phyloP scores from a whole-genome alignment of 2,113 vertebrate genomes.

The Montifringilla adamsi region DNA sequence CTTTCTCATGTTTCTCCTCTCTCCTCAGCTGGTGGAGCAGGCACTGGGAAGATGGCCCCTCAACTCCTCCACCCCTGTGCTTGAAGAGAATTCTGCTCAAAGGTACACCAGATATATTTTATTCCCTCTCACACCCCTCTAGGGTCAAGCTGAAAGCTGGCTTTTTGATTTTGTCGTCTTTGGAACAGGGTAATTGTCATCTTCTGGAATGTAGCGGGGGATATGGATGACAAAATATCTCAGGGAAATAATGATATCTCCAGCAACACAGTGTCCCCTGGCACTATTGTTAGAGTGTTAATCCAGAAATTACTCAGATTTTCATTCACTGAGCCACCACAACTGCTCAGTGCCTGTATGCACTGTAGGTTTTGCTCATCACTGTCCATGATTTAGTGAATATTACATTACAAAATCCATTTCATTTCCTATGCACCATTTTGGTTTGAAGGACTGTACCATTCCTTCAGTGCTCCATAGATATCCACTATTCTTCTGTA shows the following conservation, averaged over 20 bases:
- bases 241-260: slow-evolving; percentile 58
- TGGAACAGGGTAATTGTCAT: slow-evolving; percentile 7
- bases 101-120: slow-evolving; percentile 15
- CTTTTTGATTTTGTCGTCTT: slow-evolving; percentile 45
- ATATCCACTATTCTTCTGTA: neutral
- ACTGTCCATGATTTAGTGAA: neutral
- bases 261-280: slow-evolving; percentile 50
- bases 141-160: slow-evolving; percentile 21
- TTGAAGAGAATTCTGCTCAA: neutral
- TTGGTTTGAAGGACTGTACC: neutral
- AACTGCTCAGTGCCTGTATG: neutral
- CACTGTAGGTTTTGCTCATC: neutral
- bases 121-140: neutral
- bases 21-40: neutral
- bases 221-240: slow-evolving; percentile 48
- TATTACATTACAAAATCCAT: neutral
- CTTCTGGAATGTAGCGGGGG: neutral
- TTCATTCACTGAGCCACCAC: neutral
- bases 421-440: neutral
- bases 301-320: slow-evolving; percentile 38
- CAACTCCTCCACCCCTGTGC: neutral
- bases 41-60: neutral
- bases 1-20: neutral
- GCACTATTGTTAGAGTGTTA: slow-evolving; percentile 27
- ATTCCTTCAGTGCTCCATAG: neutral